Percentiles rank a stretch among this genome's conserved stretches.
Evolutionary conservation across 2,888 invertebrate genomes (phyloP).

Genomic region (Miltochrista miniata): DNA sequence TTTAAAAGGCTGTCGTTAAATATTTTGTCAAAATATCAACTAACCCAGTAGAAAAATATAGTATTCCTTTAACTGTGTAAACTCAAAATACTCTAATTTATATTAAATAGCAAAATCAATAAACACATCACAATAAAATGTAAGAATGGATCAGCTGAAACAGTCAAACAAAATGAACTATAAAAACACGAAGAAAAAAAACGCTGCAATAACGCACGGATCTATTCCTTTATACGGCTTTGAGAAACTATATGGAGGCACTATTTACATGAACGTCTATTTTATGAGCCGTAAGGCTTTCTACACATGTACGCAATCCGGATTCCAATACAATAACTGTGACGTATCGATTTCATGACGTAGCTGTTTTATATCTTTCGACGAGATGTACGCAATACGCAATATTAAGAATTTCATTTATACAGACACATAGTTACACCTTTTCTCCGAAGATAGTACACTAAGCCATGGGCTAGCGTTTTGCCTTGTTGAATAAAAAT

Average conservation of each 20-base stretch:
- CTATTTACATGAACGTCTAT: constrained; percentile 34
- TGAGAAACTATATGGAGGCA: constrained; percentile 23
- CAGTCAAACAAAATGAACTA: constrained; percentile 25
- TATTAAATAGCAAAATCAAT: no score
- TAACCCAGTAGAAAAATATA: no score
- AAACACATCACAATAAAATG: neutral
- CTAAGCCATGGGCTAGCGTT: no score
- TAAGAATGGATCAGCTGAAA: constrained; percentile 26
- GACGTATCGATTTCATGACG: constrained; percentile 2
- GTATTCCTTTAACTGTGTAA: no score
- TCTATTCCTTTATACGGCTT: constrained; percentile 34
- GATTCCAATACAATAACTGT: constrained; percentile 6
- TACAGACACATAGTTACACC: no score
- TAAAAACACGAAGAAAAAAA: constrained; percentile 32
- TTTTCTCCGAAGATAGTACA: no score
- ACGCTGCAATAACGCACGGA: constrained; percentile 24
- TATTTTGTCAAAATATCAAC: no score
- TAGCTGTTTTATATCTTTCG: neutral
- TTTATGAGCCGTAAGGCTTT: constrained; percentile 22
- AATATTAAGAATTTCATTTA: no score
- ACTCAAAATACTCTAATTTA: no score
- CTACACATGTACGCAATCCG: constrained; percentile 2
- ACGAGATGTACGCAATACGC: neutral
- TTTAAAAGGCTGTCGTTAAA: no score
- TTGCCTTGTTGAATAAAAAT: no score